Evolutionary conservation across 2,797 vertebrate species (phyloP), one percentile per base, ranked within the genome.

Genomic region (Eulemur rubriventer): DNA sequence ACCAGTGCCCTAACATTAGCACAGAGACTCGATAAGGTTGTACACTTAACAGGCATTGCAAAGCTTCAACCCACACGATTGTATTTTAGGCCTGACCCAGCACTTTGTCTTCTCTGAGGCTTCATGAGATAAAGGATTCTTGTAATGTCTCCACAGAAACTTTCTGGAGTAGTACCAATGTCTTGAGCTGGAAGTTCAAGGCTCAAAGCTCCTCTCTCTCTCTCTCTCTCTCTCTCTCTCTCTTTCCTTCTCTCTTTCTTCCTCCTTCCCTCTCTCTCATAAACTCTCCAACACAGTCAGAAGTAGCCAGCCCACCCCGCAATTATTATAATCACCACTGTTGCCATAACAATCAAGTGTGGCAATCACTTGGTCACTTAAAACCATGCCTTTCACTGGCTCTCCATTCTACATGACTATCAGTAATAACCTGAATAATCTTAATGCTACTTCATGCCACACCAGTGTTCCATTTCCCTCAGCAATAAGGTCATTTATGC

Each of bases 401-500:
- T 80, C 50, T 83, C 57, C 69, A 61, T 55, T 63, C 65, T 55
- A 30, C 30, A 72, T 73, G n/a, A 46, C 69, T 41, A 50, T 73
- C 33, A 24, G 50, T 61, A 55, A 76, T 52, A 41, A 94, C 92
- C 24, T 63, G 52, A 92, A 57, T 65, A n/a, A 95, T 94, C 81
- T 94, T 72, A 69, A 79, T 48, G 67, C 43, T 82, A 41, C 46
- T 79, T 89, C 81, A 50, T 35, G 61, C 43, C 43, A 78, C 20
- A 35, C 35, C 67, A 61, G 63, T 7, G 50, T 67, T 67, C 76
- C 88, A 88, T 72, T 97, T 91, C 61, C 72, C 59, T 63, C 52
- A 76, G 76, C 70, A 94, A 87, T 76, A 69, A 92, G n/a, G 61
- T 28, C 94, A 96, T 61, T 81, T 84, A 73, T 38, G 48, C 76